Evolutionary conservation across 2,113 vertebrate species (phyloP).

Genomic region (Orycteropus afer): DNA sequence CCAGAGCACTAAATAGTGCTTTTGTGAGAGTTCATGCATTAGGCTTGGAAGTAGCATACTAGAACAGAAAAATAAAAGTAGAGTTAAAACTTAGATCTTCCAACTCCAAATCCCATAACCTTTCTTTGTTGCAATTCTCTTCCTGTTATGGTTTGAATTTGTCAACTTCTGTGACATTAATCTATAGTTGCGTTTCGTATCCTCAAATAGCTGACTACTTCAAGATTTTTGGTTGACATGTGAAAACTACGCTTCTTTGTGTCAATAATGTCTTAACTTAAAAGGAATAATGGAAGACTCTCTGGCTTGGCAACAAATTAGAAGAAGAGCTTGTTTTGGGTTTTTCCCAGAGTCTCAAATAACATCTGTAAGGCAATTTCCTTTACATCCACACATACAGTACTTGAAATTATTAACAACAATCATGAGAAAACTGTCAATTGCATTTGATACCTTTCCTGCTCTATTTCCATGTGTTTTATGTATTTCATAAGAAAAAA

Average conservation of each 20-base stretch:
- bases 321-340: not conserved
- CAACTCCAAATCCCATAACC: not conserved
- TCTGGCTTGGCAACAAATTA: not conserved
- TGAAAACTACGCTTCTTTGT: not conserved
- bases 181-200: not conserved
- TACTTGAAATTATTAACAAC: slow-evolving; percentile 30
- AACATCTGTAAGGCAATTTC: not conserved
- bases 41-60: not conserved
- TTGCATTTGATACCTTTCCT: not conserved
- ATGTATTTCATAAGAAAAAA: not conserved
- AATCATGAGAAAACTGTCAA: not conserved
- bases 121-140: not conserved
- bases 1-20: not conserved
- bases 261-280: not conserved
- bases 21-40: not conserved
- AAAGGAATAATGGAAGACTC: not conserved
- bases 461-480: not conserved
- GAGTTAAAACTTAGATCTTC: not conserved
- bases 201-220: not conserved
- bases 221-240: not conserved
- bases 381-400: not conserved
- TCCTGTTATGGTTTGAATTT: not conserved
- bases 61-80: not conserved
- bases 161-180: not conserved
- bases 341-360: not conserved